phyloP scores from a whole-genome alignment of 2,888 invertebrate species.

The Drosophila seclusa region DNA sequence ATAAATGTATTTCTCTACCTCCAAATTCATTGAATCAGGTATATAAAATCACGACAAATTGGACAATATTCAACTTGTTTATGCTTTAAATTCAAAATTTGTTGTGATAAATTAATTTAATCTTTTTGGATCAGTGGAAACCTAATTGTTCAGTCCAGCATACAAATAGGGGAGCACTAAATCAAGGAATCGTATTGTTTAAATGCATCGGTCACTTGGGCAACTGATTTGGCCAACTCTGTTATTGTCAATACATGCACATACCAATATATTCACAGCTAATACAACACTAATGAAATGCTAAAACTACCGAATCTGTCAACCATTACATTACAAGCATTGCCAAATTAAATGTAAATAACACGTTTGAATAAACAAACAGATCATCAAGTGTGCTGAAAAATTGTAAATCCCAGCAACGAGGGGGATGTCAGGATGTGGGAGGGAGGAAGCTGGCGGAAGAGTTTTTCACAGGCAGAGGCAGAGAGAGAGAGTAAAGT shows the following conservation, averaged over 20 bases:
- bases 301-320: constrained; percentile 18
- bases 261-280: neutral
- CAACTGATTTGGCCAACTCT: constrained; percentile 1
- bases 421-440: neutral
- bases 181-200: neutral
- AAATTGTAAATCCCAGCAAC: constrained; percentile 27
- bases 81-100: neutral
- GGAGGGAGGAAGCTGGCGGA: neutral
- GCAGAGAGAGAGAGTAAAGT: constrained; percentile 33
- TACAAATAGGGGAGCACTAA: neutral
- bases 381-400: constrained; percentile 63
- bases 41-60: neutral
- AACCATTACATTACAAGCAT: constrained; percentile 65
- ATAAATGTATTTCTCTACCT: neutral
- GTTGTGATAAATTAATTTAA: neutral
- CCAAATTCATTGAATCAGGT: neutral
- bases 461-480: neutral
- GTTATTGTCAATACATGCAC: neutral
- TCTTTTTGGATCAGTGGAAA: neutral
- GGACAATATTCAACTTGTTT: neutral
- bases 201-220: neutral
- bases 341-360: constrained; percentile 81
- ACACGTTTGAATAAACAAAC: constrained; percentile 79
- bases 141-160: neutral
- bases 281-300: constrained; percentile 44